Conservation (phyloP, 2,797 vertebrate genomes). For the Gymnothorax javanicus region DNA sequence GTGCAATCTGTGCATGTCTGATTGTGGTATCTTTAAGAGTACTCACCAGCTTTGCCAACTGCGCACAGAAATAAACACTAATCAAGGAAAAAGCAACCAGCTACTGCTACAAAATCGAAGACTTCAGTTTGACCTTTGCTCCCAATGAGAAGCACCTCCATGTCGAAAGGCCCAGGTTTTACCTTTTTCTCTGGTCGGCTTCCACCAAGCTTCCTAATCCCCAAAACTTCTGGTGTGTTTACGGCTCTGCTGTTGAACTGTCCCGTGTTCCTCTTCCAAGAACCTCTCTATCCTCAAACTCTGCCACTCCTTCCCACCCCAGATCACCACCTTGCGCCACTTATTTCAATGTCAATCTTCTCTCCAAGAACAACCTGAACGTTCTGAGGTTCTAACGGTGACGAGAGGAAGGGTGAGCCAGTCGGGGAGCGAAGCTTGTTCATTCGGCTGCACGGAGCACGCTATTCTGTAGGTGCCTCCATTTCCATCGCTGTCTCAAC, state of each 20-base stretch:
- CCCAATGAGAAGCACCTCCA: background rate
- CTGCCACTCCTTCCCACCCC: background rate
- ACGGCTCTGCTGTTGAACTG: background rate
- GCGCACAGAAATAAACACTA: background rate
- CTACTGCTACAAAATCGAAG: background rate
- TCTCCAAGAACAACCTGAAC: constrained; percentile 19
- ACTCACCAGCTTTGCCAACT: constrained; percentile 4
- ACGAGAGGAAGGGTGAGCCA: background rate
- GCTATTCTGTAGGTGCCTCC: constrained; percentile 44
- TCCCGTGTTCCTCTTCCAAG: background rate
- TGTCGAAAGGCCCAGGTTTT: background rate
- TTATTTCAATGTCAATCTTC: background rate
- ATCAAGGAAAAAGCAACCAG: background rate
- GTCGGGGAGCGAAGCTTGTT: constrained; percentile 23
- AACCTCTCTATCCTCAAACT: background rate
- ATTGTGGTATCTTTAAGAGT: background rate
- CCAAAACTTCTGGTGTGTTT: background rate
- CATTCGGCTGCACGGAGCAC: constrained; percentile 55
- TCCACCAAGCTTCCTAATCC: background rate
- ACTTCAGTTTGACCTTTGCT: background rate
- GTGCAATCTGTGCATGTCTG: background rate
- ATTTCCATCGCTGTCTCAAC: constrained; percentile 26
- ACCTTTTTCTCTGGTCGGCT: background rate
- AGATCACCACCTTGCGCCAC: background rate
- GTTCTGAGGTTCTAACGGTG: constrained; percentile 17